These are phyloP conservation scores for Antechinus flavipes DNA, from an alignment of 2,113 vertebrate genomes.

Conservation along the genomic window DNA sequence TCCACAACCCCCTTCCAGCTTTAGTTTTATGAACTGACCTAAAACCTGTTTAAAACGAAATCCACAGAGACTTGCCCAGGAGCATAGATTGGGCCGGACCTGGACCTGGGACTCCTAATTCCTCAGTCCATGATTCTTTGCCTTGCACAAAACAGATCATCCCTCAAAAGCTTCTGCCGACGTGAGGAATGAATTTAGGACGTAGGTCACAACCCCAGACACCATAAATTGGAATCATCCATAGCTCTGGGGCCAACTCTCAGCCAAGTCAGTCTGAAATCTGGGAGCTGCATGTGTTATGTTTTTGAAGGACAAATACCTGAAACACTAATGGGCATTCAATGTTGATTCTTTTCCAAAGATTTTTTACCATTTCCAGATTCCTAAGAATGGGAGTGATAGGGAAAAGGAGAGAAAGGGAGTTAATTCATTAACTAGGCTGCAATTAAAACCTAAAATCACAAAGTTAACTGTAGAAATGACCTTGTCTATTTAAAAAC, in stretches of 20 bases:
- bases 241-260: neutral
- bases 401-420: neutral
- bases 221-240: neutral
- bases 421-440: slow-evolving; percentile 71
- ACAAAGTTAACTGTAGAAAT: slow-evolving; percentile 71
- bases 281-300: neutral
- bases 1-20: neutral
- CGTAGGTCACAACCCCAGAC: slow-evolving; percentile 14
- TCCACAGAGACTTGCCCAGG: neutral
- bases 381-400: slow-evolving; percentile 37
- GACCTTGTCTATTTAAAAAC: slow-evolving; percentile 43
- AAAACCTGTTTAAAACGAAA: neutral
- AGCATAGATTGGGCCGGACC: neutral
- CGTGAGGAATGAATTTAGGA: neutral
- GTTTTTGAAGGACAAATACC: neutral
- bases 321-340: slow-evolving; percentile 9
- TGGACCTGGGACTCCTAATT: neutral
- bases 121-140: neutral
- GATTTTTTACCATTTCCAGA: slow-evolving; percentile 58
- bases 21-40: neutral
- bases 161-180: neutral
- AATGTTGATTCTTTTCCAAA: slow-evolving; percentile 48
- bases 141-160: neutral
- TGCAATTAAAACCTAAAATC: slow-evolving; percentile 57
- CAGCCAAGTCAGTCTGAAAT: neutral